Conservation (phyloP, 2,797 vertebrate species). For the Setipinna tenuifilis region DNA sequence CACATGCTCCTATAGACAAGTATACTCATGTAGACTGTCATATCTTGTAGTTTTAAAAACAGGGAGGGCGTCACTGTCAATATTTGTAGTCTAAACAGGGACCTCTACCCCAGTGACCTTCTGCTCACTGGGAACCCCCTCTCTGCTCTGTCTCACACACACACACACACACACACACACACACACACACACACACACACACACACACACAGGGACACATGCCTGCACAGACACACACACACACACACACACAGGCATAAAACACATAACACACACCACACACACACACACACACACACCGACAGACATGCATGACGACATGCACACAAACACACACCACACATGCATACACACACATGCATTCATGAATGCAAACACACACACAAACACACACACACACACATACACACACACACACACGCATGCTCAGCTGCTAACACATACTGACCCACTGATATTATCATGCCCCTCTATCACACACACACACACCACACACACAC, state of each 20-base stretch:
- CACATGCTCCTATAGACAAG: background rate
- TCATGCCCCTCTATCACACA: no score
- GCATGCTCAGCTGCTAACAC: no score
- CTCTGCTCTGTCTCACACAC: background rate
- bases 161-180: conserved; percentile 3
- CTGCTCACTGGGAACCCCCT: background rate
- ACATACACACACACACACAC: background rate
- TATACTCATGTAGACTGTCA: background rate
- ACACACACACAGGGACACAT: conserved; percentile 7
- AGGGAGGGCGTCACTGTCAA: conserved; percentile 38
- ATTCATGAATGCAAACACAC: no score
- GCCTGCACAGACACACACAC: background rate
- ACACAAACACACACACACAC: no score
- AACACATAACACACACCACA: conserved; percentile 35
- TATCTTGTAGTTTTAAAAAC: conserved; percentile 7
- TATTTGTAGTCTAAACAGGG: conserved; percentile 54
- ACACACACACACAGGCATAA: conserved; percentile 29
- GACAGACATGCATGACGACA: background rate
- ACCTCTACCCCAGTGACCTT: conserved; percentile 6
- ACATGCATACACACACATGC: no score
- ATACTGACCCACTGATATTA: no score
- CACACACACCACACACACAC: background rate
- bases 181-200: conserved; percentile 37
- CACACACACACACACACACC: conserved; percentile 29
- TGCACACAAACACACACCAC: no score